A percentile compares a stretch with the other conserved stretches of the same genome.
These are phyloP conservation scores for Macrobrachium nipponense DNA, from an alignment of 1,140 invertebrate genomes.

Conservation along the genomic window DNA sequence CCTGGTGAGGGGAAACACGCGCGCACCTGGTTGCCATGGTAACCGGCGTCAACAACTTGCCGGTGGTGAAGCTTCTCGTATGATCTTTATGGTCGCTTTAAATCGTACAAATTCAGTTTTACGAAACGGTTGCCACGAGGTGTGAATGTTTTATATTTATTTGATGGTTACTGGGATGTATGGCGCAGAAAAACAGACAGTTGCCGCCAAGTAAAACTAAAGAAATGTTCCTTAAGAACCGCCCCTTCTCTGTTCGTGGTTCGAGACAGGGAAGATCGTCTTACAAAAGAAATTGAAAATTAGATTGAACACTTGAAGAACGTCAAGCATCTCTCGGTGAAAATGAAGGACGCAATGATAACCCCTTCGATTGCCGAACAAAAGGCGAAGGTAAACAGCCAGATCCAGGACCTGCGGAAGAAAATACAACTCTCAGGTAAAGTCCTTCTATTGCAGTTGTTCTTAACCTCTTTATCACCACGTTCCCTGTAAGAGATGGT, in stretches of 20 bases:
- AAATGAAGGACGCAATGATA: not conserved
- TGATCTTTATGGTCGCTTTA: not conserved
- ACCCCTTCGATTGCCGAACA: slow-evolving; percentile 60
- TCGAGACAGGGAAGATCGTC: too few relatives aligned
- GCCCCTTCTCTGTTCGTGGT: too few relatives aligned
- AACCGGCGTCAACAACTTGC: slow-evolving; percentile 23
- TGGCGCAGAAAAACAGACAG: too few relatives aligned
- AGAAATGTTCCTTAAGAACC: too few relatives aligned
- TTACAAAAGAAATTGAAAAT: too few relatives aligned
- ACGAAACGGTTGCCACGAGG: not conserved
- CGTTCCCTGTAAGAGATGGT: too few relatives aligned
- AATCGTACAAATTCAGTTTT: not conserved
- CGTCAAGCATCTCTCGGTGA: not conserved
- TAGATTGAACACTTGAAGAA: too few relatives aligned
- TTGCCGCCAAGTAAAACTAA: too few relatives aligned
- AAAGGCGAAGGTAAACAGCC: slow-evolving; percentile 48
- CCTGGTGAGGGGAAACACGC: too few relatives aligned
- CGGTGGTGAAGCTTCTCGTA: not conserved
- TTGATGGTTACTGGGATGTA: too few relatives aligned
- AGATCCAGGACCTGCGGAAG: slow-evolving; percentile 54
- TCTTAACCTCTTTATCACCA: too few relatives aligned
- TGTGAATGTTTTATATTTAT: not conserved
- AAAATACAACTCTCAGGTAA: slow-evolving; percentile 60
- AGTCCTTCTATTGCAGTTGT: too few relatives aligned
- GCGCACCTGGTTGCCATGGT: slow-evolving; percentile 23